Evolutionary conservation across 2,113 vertebrate genomes (phyloP), one percentile per base, ranked within the genome.

Genomic region (Andinoacara biseriatus): DNA sequence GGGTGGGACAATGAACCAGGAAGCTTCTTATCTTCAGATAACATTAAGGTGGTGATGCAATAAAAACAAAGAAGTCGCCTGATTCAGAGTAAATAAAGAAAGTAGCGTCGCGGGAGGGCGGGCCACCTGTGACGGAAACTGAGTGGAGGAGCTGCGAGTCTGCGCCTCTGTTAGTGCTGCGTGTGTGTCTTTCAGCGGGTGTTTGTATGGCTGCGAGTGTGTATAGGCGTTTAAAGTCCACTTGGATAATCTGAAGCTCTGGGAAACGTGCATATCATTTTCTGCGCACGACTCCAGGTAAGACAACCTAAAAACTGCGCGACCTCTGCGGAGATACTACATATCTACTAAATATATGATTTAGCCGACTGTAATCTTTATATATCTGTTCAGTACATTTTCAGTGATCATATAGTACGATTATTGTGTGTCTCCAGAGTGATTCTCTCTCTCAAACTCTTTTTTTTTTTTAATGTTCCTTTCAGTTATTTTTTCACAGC

Each of bases 111-210:
- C 13, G 74, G 85, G 85, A 80, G 91, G 87, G 86, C 56, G 91
- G 80, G 81, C 75, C 88, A 94, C 93, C 91, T 93, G 90, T 93
- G 93, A 91, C 89, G 76, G 83, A 58, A n/a, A 11, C n/a, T 10
- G 78, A 83, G 89, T 58, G 77, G 33, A 74, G 65, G 7, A 88
- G 74, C 63, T 38, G 10, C 15, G 40, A 76, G 75, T 54, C 69
- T 26, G 60, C 40, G 17, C 33, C 40, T 1, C 29, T 52, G 83
- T 75, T 1, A 4, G 57, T 9, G 3, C 61, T 61, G 61, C 5
- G 67, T 43, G 35, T 35, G 33, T 38, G 77, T 69, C 22, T 24
- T 2, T 58, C 62, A 67, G 79, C 83, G 69, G 4, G 26, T 76
- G 86, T 83, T 17, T 65, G 24, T 52, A 10, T 74, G 74, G 63